phyloP scores from a whole-genome alignment of 2,797 vertebrate species.

The Syngnathus acus region DNA sequence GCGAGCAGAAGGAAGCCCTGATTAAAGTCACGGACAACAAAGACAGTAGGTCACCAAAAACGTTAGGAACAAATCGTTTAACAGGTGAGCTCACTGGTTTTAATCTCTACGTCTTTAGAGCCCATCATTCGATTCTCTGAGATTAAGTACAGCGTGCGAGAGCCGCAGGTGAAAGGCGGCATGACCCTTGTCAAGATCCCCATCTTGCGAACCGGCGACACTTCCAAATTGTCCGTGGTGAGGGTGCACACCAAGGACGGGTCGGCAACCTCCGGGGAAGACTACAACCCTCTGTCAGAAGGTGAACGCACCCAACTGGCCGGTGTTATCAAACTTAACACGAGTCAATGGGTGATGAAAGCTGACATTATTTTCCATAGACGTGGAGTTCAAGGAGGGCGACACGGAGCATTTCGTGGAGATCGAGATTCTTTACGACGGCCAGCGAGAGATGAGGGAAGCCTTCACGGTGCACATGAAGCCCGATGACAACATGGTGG shows the following conservation, averaged over 20 bases:
- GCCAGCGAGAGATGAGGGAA: constrained; percentile 82
- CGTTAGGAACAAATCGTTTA: background rate
- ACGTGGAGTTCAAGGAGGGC: constrained; percentile 80
- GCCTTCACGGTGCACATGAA: constrained; percentile 81
- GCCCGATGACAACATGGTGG: constrained; percentile 83
- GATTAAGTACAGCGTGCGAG: constrained; percentile 78
- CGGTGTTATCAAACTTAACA: too few relatives aligned
- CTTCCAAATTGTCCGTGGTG: constrained; percentile 79
- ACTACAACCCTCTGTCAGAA: constrained; percentile 82
- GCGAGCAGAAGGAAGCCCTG: constrained; percentile 75
- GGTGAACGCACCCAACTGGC: constrained; percentile 53
- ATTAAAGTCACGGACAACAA: constrained; percentile 77
- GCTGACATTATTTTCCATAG: constrained; percentile 41
- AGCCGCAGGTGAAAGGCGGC: constrained; percentile 74
- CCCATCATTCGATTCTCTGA: constrained; percentile 81
- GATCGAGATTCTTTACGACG: constrained; percentile 78
- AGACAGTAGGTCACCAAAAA: constrained; percentile 69
- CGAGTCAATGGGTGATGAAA: background rate
- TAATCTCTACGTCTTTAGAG: constrained; percentile 53
- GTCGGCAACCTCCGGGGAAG: constrained; percentile 81
- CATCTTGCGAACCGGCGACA: constrained; percentile 72
- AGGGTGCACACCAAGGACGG: constrained; percentile 83
- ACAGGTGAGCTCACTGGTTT: background rate
- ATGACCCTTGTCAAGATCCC: constrained; percentile 71
- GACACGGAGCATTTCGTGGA: constrained; percentile 78